These are phyloP conservation scores for Scaptomyza cyrtandrae DNA, from an alignment of 2,888 invertebrate species.

Conservation along the genomic window DNA sequence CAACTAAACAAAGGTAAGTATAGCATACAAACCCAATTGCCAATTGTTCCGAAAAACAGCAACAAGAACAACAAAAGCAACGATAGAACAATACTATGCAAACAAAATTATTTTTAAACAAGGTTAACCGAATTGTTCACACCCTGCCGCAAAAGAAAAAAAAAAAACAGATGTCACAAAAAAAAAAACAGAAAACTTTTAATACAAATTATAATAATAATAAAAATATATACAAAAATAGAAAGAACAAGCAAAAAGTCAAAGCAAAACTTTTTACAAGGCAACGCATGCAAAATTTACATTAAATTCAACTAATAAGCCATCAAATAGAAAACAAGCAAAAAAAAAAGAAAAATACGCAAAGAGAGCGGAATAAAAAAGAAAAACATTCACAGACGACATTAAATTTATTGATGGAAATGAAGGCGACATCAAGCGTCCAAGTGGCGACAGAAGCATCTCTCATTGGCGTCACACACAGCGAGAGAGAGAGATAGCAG, in stretches of 20 bases:
- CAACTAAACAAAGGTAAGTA: constrained; percentile 66
- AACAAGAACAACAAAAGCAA: constrained; percentile 31
- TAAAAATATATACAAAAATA: constrained; percentile 6
- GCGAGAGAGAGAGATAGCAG: constrained; percentile 6
- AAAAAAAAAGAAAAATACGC: neutral
- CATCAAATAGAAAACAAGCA: constrained; percentile 40
- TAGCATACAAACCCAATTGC: constrained; percentile 57
- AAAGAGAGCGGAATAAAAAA: constrained; percentile 2
- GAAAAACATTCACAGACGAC: constrained; percentile 56
- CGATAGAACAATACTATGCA: constrained; percentile 21
- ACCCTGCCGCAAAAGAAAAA: constrained; percentile 48
- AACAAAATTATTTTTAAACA: constrained; percentile 44
- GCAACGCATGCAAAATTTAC: constrained; percentile 53
- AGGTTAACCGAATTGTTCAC: constrained; percentile 66
- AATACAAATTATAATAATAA: constrained; percentile 22
- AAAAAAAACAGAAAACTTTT: constrained; percentile 11
- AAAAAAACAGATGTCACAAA: constrained; percentile 37
- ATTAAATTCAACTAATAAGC: constrained; percentile 72
- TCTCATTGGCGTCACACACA: constrained; percentile 59
- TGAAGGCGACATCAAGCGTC: constrained; percentile 53
- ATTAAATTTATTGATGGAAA: constrained; percentile 76
- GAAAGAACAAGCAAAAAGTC: constrained; percentile 9
- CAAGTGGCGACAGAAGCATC: constrained; percentile 58
- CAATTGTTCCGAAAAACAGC: constrained; percentile 54
- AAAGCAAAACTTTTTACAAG: constrained; percentile 49